phyloP scores from a whole-genome alignment of 2,113 vertebrate species.

The Trichechus manatus region DNA sequence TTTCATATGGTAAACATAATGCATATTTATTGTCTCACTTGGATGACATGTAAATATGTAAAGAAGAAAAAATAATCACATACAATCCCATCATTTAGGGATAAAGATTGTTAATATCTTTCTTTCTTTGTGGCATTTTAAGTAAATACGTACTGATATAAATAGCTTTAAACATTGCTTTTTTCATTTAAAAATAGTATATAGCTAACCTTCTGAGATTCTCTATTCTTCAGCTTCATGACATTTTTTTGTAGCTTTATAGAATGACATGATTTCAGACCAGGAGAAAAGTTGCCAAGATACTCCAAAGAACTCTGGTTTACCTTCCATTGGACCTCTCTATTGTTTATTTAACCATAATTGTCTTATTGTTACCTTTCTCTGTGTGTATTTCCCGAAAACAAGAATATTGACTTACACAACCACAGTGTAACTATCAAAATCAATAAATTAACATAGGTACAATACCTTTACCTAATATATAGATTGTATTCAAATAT shows the following conservation, averaged over 20 bases:
- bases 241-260: not conserved
- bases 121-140: conserved; percentile 15
- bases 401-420: not conserved
- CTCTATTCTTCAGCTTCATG: not conserved
- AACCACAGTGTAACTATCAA: not conserved
- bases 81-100: not conserved
- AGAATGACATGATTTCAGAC: conserved; percentile 49
- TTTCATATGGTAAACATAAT: conserved; percentile 60
- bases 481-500: not conserved
- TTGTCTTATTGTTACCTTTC: not conserved
- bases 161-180: not conserved
- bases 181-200: conserved; percentile 31
- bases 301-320: not conserved
- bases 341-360: not conserved
- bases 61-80: conserved; percentile 53
- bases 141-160: not conserved
- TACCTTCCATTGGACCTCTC: not conserved
- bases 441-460: not conserved
- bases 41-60: conserved; percentile 19
- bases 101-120: conserved; percentile 37
- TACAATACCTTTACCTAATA: not conserved
- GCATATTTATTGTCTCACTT: not conserved
- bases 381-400: not conserved
- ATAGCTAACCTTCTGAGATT: not conserved
- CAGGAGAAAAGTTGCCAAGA: not conserved